Base-by-base conservation (phyloP, 2,888 invertebrate genomes). In the Sipha maydis region DNA sequence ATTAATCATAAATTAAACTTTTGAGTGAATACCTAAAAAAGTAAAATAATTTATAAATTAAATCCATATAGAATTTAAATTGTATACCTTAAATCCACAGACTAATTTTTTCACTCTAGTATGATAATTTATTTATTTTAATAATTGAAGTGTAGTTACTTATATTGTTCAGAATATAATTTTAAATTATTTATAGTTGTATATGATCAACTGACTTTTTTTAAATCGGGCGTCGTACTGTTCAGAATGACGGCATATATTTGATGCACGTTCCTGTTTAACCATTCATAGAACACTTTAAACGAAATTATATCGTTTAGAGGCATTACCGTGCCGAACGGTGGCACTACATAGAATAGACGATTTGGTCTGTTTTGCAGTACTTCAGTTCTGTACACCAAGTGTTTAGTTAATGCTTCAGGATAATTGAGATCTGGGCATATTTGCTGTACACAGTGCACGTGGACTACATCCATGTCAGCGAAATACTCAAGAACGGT, bases 251-350 rank as follows among this genome's bases (percentile, higher is more conserved):
- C 84, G 14, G 76, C 84, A 19, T 61, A 84, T 11, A 76, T 28
- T 41, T 11, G 17, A 11, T 76, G 61, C 21, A 61, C 75, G 61
- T 28, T 75, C 41, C 28, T 76, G 38, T 28, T 21, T 21, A 84
- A 41, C 84, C 84, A 84, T 31, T 76, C 76, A 41, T 41, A 14
- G 28, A 84, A 84, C 84, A 75, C 75, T 28, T 76, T 75, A 11
- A 21, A 34, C 21, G 84, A 38, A 21, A 76, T 34, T 2, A 3
- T 3, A 41, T 61, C 38, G 75, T 84, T 56, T 1, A 84, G 21
- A 5, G 34, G 28, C 8, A 84, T 41, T 25, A 84, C 17, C 19
- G 38, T 84, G 21, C 28, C 14, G 25, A 19, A 41, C 14, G 25
- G 75, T 1, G 76, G 41, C 4, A 76, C 25, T 11, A 76, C 76